Conservation (phyloP, 1,140 invertebrate species). For the Onthophagus taurus region DNA sequence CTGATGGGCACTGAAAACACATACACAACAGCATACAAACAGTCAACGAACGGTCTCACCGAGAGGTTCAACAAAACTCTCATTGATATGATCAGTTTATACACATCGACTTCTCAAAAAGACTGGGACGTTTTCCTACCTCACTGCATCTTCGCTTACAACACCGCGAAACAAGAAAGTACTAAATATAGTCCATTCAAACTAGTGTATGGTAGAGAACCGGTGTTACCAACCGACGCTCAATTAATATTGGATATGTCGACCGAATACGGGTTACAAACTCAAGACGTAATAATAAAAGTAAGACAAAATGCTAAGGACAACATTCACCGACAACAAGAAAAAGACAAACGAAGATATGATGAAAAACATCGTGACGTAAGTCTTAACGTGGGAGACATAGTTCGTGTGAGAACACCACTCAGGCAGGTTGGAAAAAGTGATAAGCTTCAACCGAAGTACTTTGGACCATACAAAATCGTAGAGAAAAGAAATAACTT, state of each 20-base stretch:
- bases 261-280: not conserved
- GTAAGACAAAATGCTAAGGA: slow-evolving; percentile 7
- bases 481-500: not conserved
- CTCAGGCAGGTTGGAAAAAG: slow-evolving; percentile 13
- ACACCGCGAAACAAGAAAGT: slow-evolving; percentile 12
- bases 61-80: slow-evolving; percentile 14
- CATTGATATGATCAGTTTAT: slow-evolving; percentile 12
- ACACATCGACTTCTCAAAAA: slow-evolving; percentile 7
- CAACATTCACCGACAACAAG: slow-evolving; percentile 13
- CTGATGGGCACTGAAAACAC: not conserved
- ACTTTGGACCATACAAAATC: slow-evolving; percentile 13
- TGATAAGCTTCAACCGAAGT: slow-evolving; percentile 11
- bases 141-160: slow-evolving; percentile 12
- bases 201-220: slow-evolving; percentile 14
- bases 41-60: slow-evolving; percentile 6
- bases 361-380: slow-evolving; percentile 11
- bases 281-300: not conserved
- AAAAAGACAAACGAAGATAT: slow-evolving; percentile 16
- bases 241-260: slow-evolving; percentile 3
- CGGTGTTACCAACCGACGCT: slow-evolving; percentile 11
- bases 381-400: slow-evolving; percentile 12
- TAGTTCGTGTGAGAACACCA: slow-evolving; percentile 14
- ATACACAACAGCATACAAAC: not conserved
- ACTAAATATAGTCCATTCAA: slow-evolving; percentile 12
- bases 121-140: slow-evolving; percentile 12